Evolutionary conservation across 2,888 invertebrate species (phyloP).

Genomic region (Plusia festucae): DNA sequence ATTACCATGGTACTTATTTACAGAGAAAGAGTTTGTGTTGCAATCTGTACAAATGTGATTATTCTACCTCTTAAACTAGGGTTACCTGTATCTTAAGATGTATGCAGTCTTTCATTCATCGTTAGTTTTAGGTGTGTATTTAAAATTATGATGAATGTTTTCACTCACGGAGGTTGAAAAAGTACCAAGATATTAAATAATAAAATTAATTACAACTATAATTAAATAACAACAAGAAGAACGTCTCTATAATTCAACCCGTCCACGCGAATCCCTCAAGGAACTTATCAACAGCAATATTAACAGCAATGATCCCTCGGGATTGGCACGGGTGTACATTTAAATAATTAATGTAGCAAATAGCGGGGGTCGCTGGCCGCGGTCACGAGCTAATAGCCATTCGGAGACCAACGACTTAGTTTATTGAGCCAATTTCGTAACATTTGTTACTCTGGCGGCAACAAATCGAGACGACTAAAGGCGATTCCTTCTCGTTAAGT

Average conservation of each 20-base stretch:
- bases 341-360: constrained; percentile 81
- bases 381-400: constrained; percentile 84
- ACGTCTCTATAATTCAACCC: neutral
- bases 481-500: constrained; percentile 67
- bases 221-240: neutral
- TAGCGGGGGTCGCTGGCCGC: constrained; percentile 64
- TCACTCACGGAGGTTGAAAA: too few species aligned
- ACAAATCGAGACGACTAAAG: constrained; percentile 66
- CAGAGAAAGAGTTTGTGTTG: too few species aligned
- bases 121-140: too few species aligned
- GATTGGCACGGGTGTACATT: constrained; percentile 74
- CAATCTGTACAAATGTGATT: too few species aligned
- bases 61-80: too few species aligned
- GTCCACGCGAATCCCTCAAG: constrained; percentile 43
- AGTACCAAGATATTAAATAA: neutral
- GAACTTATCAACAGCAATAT: constrained; percentile 62
- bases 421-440: constrained; percentile 79
- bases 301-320: constrained; percentile 68
- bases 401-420: constrained; percentile 82
- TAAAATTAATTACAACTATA: neutral
- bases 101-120: too few species aligned
- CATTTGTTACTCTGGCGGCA: constrained; percentile 64
- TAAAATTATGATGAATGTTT: too few species aligned
- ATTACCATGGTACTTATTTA: too few species aligned
- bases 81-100: too few species aligned